phyloP scores from a whole-genome alignment of 2,888 invertebrate genomes.

The Minunthozetes semirufus region DNA sequence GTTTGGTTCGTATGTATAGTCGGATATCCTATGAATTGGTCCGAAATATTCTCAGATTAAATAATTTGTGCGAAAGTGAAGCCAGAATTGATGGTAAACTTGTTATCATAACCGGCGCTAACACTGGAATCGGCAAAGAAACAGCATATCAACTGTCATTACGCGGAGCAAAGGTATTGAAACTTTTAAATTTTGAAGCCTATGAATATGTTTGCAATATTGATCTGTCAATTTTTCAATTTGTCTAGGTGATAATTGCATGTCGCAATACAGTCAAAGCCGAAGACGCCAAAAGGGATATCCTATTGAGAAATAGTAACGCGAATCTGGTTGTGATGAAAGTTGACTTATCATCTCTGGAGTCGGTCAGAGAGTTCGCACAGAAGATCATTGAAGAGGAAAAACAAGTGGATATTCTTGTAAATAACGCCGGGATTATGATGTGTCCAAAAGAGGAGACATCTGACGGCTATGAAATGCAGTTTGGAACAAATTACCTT shows the following conservation, averaged over 20 bases:
- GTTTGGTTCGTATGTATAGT: too few species aligned
- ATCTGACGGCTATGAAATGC: conserved; percentile 41
- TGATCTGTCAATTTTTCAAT: too few species aligned
- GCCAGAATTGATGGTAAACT: conserved; percentile 44
- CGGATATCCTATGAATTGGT: too few species aligned
- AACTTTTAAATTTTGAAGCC: too few species aligned
- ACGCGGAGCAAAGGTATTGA: conserved; percentile 43
- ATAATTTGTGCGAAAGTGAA: not conserved
- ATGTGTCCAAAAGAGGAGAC: conserved; percentile 31
- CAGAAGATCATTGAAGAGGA: conserved; percentile 43
- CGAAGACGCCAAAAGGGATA: conserved; percentile 44
- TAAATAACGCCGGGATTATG: conserved; percentile 41
- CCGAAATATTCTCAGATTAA: too few species aligned
- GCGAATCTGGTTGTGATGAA: conserved; percentile 41
- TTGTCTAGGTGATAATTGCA: conserved; percentile 44
- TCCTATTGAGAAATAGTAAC: not conserved
- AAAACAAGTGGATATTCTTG: conserved; percentile 39
- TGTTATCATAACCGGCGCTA: conserved; percentile 47
- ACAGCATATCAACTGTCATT: conserved; percentile 45
- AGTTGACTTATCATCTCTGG: conserved; percentile 62
- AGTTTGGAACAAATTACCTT: conserved; percentile 42
- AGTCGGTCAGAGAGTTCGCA: conserved; percentile 64
- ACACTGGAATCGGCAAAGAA: conserved; percentile 47
- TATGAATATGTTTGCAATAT: too few species aligned
- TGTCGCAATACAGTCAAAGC: conserved; percentile 45